A percentile compares a stretch with the other conserved stretches of the same genome.
These are phyloP conservation scores for Hypselothyrea guttata DNA, from an alignment of 2,888 invertebrate genomes.

Conservation along the genomic window DNA sequence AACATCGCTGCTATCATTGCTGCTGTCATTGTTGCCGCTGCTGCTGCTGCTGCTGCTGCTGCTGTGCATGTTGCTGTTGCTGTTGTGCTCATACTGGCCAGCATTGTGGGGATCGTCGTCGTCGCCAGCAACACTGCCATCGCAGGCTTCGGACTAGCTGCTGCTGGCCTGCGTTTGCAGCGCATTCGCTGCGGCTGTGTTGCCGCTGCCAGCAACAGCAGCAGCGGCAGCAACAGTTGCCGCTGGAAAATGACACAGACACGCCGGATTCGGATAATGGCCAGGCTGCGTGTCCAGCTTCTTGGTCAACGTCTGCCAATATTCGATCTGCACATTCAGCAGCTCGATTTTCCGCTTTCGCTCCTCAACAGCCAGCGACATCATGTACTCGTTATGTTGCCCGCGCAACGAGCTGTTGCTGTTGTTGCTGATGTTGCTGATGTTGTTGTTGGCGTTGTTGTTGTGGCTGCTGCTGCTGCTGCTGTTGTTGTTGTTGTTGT, in stretches of 20 bases:
- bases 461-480: constrained; percentile 7
- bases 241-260: constrained; percentile 80
- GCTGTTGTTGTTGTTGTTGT: constrained; percentile 15
- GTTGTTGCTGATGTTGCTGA: constrained; percentile 14
- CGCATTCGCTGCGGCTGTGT: constrained; percentile 57
- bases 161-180: constrained; percentile 75
- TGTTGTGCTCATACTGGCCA: too few relatives aligned
- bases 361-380: constrained; percentile 80
- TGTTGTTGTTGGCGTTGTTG: constrained; percentile 27
- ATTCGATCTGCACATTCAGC: constrained; percentile 81
- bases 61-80: constrained; percentile 14
- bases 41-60: constrained; percentile 20
- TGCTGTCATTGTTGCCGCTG: constrained; percentile 8
- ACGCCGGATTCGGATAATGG: constrained; percentile 77
- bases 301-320: constrained; percentile 81
- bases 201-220: constrained; percentile 4
- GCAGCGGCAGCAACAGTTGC: constrained; percentile 1
- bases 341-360: constrained; percentile 81
- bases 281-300: constrained; percentile 76
- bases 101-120: background rate
- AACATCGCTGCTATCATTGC: constrained; percentile 31
- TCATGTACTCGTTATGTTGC: constrained; percentile 77
- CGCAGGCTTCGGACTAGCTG: constrained; percentile 76
- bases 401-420: constrained; percentile 34
- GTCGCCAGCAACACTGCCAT: constrained; percentile 28